phyloP scores from a whole-genome alignment of 1,140 invertebrate species.

The Drosophila arizonae region DNA sequence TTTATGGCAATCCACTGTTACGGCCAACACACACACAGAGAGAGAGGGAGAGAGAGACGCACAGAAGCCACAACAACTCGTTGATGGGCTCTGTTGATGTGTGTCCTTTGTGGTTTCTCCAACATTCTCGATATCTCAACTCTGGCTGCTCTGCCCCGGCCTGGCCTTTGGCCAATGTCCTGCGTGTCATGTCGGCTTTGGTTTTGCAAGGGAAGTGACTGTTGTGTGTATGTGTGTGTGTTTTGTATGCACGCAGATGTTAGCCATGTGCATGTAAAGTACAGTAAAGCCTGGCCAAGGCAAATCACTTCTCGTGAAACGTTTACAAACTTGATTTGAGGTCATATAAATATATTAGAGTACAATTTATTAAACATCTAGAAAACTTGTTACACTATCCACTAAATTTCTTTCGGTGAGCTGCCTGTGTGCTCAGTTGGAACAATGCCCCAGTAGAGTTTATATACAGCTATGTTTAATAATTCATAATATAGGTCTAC shows the following conservation, averaged over 20 bases:
- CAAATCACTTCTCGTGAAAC: neutral
- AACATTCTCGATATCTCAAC: slow-evolving; percentile 25
- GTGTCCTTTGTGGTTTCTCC: slow-evolving; percentile 58
- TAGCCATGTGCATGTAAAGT: slow-evolving; percentile 11
- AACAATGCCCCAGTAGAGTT: neutral
- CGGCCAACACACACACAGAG: neutral
- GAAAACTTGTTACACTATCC: neutral
- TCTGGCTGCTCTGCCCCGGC: slow-evolving; percentile 17
- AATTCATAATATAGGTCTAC: neutral
- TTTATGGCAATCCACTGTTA: slow-evolving; percentile 67
- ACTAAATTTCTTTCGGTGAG: neutral
- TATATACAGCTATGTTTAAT: slow-evolving; percentile 3
- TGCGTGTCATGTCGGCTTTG: slow-evolving; percentile 41
- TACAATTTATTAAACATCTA: neutral
- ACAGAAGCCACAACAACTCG: neutral
- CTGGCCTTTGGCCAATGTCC: slow-evolving; percentile 34
- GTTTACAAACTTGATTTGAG: neutral
- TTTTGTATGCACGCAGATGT: slow-evolving; percentile 1
- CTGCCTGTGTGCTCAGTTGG: neutral
- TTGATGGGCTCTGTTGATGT: slow-evolving; percentile 35
- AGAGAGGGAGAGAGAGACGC: too few relatives aligned
- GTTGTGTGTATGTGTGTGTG: slow-evolving; percentile 29
- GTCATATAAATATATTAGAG: neutral
- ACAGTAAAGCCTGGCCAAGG: slow-evolving; percentile 15
- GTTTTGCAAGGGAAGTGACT: slow-evolving; percentile 69